phyloP scores from a whole-genome alignment of 2,797 vertebrate species.

The Parauchenoglanis ngamensis region DNA sequence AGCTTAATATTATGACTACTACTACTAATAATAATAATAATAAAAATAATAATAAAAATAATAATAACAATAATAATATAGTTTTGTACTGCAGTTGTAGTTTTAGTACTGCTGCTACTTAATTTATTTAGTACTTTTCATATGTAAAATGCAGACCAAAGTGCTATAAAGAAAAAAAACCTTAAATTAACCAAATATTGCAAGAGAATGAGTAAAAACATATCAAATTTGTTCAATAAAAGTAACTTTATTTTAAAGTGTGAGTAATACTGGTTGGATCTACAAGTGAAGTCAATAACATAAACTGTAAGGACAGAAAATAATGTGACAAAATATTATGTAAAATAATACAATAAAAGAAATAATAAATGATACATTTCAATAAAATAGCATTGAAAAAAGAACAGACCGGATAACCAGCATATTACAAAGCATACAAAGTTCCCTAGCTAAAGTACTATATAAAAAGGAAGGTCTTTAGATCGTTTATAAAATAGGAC shows the following conservation, averaged over 20 bases:
- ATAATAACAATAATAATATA: no score
- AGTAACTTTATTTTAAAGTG: background rate
- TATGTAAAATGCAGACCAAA: background rate
- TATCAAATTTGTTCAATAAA: background rate
- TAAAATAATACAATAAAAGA: background rate
- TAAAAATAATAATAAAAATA: no score
- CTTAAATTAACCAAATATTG: background rate
- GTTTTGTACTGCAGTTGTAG: no score
- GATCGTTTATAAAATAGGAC: background rate
- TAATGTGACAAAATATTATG: background rate
- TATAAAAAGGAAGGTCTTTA: background rate
- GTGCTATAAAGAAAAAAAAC: background rate
- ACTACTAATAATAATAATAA: no score
- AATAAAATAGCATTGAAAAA: background rate
- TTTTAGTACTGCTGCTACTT: no score
- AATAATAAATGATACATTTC: background rate
- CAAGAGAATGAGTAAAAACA: background rate
- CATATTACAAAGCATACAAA: background rate
- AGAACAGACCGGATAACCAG: background rate
- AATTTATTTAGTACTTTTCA: background rate
- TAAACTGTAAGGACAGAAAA: background rate
- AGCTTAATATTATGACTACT: no score
- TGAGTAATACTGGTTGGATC: background rate
- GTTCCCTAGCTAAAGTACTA: background rate
- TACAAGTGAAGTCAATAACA: background rate